Evolutionary conservation across 1,140 invertebrate genomes (phyloP), one percentile per base, ranked within the genome.

Genomic region (Eciton burchellii): DNA sequence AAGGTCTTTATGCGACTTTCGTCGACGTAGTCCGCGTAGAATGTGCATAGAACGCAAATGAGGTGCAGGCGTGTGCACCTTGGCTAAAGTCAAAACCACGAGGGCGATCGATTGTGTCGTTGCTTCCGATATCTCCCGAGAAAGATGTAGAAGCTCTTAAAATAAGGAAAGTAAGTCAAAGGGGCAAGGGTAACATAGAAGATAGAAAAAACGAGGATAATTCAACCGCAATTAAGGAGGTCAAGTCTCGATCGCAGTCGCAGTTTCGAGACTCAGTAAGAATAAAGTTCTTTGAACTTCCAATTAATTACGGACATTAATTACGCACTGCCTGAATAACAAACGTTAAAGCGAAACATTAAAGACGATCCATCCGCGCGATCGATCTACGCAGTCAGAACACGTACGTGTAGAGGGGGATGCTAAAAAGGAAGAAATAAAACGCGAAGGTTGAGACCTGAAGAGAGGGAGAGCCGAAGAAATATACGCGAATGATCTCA

Each of bases 401-500:
- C 73, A 54, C 45, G 73, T 35, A 29, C 71, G 35, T 59, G 29
- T 45, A 41, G 19, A 52, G 21, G 60, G 65, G 26, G 26, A 47
- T 21, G 16, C 16, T 21, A 82, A 82, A 82, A 56, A 77, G 59
- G 26, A 19, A 77, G 68, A 60, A 81, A 88, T 73, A 76, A 81
- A 85, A 82, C 82, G 68, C 73, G 76, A 65, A 52, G 81, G 56
- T 63, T 19, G 71, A 85, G 77, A n/a, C n/a, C n/a, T n/a, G n/a
- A 59, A 81, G 84, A 81, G 70, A 65, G 76, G 85, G 47, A 24
- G 82, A 73, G 26, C 52, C 72, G 65, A 81, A 81, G 79, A 79
- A 76, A 88, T 89, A 84, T 87, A 79, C 76, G 68, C 85, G 85
- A 87, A 83, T 87, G 86, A 88, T 88, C 86, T 47, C 82, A 76